These are phyloP conservation scores for Sinonovacula constricta DNA, from an alignment of 1,140 invertebrate species.

Conservation along the genomic window DNA sequence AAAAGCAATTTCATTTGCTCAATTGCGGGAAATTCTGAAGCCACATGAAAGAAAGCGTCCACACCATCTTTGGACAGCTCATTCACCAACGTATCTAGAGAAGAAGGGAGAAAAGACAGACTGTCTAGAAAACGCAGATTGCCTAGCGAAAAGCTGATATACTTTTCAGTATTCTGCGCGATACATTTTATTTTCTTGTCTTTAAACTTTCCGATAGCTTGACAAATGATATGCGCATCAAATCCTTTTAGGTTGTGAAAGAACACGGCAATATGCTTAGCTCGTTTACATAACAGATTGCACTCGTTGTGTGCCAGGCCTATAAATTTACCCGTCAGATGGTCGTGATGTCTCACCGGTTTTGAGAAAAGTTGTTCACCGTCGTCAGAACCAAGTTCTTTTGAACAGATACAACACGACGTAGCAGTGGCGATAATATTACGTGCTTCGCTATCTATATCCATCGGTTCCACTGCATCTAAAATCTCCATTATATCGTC, in stretches of 20 bases:
- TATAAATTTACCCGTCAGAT: too few relatives aligned
- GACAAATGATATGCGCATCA: too few relatives aligned
- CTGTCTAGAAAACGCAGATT: too few relatives aligned
- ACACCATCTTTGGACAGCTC: constrained; percentile 32
- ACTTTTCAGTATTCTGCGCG: constrained; percentile 75
- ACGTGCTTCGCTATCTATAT: neutral
- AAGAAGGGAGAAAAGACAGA: constrained; percentile 40
- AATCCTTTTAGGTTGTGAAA: too few relatives aligned
- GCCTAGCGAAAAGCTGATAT: constrained; percentile 50
- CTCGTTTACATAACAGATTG: constrained; percentile 31
- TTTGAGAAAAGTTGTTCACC: constrained; percentile 22
- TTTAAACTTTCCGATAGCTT: constrained; percentile 61
- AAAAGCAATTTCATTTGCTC: constrained; percentile 19
- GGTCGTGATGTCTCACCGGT: too few relatives aligned
- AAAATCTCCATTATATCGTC: too few relatives aligned
- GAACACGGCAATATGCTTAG: too few relatives aligned
- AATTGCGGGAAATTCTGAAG: constrained; percentile 15
- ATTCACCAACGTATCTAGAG: constrained; percentile 14
- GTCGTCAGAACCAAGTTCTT: constrained; percentile 22
- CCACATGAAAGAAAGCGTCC: too few relatives aligned
- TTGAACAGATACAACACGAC: constrained; percentile 36
- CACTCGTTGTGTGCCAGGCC: too few relatives aligned
- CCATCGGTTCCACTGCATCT: too few relatives aligned
- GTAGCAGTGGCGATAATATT: neutral
- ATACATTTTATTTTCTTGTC: constrained; percentile 69